These are phyloP conservation scores for Diadophis punctatus DNA, from an alignment of 2,113 vertebrate species.

Conservation along the genomic window DNA sequence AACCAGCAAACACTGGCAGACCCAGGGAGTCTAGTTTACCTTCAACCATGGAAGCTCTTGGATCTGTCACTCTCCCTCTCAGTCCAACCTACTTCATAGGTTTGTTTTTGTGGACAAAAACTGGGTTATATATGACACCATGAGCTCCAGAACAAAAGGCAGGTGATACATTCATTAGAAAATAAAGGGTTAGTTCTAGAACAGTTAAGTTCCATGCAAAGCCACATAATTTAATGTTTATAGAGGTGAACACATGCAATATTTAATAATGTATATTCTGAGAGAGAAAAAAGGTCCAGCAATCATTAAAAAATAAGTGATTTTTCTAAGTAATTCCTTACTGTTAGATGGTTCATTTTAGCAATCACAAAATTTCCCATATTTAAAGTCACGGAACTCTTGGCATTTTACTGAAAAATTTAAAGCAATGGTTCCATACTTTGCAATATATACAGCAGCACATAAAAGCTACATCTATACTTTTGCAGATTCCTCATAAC, in stretches of 20 bases:
- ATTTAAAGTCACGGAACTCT: not conserved
- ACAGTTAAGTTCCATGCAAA: not conserved
- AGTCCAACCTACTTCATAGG: not conserved
- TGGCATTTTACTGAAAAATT: not conserved
- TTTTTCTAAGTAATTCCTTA: not conserved
- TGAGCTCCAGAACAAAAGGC: not conserved
- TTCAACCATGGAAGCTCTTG: not conserved
- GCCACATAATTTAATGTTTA: not conserved
- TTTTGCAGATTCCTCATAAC: not conserved
- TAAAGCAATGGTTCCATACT: not conserved
- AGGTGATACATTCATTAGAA: not conserved
- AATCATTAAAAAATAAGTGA: not conserved
- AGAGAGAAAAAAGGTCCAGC: not conserved
- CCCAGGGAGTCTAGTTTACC: not conserved
- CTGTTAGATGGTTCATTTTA: not conserved
- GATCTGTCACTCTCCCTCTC: not conserved
- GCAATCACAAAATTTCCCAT: not conserved
- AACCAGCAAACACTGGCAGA: not conserved
- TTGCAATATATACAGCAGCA: not conserved
- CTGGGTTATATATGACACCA: not conserved
- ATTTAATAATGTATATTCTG: not conserved
- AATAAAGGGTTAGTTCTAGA: not conserved
- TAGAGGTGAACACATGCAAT: not conserved
- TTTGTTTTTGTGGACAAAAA: not conserved
- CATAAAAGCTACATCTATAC: not conserved